Conservation (phyloP, 2,888 invertebrate species). For the Luperina nickerlii region DNA sequence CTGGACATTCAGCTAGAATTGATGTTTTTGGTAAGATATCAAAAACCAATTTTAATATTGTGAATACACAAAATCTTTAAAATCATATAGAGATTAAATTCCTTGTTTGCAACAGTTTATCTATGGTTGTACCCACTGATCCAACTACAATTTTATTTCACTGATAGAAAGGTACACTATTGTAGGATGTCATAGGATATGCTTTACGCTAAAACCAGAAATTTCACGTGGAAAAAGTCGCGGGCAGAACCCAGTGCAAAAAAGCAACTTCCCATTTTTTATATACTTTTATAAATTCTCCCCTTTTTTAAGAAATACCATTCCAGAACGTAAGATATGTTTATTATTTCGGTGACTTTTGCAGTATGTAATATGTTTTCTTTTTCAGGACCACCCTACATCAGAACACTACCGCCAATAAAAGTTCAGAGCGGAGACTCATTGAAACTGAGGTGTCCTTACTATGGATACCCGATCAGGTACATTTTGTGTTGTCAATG, state of each 20-base stretch:
- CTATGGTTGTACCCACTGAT: background rate
- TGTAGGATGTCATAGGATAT: no score
- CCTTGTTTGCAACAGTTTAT: background rate
- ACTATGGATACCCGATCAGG: conserved; percentile 95
- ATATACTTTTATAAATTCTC: background rate
- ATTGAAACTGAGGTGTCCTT: conserved; percentile 94
- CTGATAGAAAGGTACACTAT: background rate
- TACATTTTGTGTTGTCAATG: conserved; percentile 65
- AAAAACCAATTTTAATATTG: background rate
- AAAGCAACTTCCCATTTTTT: background rate
- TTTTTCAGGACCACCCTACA: conserved; percentile 93
- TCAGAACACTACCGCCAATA: conserved; percentile 93
- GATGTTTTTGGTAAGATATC: conserved; percentile 87
- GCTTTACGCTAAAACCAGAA: no score
- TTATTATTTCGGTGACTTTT: background rate
- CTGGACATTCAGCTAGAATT: conserved; percentile 80
- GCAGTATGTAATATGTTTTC: background rate
- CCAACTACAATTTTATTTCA: background rate
- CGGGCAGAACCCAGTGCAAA: no score
- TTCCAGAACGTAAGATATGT: background rate
- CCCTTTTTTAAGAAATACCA: background rate
- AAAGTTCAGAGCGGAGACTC: conserved; percentile 95
- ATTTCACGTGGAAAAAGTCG: no score
- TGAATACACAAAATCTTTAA: background rate
- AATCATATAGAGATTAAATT: background rate